Conservation (phyloP, 2,888 invertebrate species). For the Agriopis aurantiaria region DNA sequence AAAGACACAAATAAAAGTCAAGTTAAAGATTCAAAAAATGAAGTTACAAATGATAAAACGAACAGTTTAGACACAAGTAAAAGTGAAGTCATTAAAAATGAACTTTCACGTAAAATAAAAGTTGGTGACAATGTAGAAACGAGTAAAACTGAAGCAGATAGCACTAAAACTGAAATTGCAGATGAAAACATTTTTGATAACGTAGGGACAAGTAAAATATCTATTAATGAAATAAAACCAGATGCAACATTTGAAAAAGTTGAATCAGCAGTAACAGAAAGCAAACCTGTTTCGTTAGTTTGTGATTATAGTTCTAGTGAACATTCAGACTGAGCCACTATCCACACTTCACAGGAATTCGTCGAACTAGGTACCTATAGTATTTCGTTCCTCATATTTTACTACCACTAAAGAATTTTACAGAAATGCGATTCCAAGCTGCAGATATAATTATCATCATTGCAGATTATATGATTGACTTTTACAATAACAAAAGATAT, state of each 20-base stretch:
- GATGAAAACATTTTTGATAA: neutral
- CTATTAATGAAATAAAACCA: neutral
- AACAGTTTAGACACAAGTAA: neutral
- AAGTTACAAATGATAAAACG: constrained; percentile 14
- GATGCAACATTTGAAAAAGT: neutral
- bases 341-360: neutral
- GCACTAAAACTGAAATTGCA: neutral
- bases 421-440: too few species aligned
- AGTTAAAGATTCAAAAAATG: constrained; percentile 17
- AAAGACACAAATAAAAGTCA: constrained; percentile 44
- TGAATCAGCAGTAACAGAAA: constrained; percentile 20
- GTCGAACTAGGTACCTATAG: neutral
- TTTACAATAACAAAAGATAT: too few species aligned
- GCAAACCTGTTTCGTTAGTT: constrained; percentile 61
- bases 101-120: neutral
- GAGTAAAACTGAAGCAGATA: neutral
- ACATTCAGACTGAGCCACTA: constrained; percentile 59
- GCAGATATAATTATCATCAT: too few species aligned
- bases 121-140: too few species aligned
- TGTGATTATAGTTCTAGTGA: constrained; percentile 78
- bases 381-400: neutral
- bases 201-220: neutral
- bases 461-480: too few species aligned
- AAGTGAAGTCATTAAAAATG: neutral
- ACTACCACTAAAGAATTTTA: too few species aligned